phyloP scores from a whole-genome alignment of 2,113 vertebrate genomes.

The Hemibagrus wyckioides region DNA sequence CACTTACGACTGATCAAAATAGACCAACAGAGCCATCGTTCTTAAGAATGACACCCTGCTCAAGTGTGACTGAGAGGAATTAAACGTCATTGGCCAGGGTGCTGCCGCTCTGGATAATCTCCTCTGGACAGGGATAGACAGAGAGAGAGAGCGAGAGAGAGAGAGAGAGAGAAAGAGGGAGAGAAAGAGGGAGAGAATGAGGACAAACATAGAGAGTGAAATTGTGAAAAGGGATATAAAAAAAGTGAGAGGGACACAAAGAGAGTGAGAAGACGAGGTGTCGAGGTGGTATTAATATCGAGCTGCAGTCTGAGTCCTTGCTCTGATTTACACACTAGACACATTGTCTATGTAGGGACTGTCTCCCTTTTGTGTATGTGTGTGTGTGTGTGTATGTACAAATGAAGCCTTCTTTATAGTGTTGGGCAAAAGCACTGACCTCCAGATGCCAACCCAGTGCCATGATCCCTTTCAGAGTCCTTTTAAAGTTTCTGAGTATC shows the following conservation, averaged over 20 bases:
- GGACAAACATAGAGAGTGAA: constrained; percentile 6
- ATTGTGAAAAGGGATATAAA: not conserved
- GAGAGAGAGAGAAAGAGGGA: not conserved
- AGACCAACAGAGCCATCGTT: not conserved
- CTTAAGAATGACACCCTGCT: not conserved
- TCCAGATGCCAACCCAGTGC: not conserved
- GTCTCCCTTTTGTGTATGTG: not conserved
- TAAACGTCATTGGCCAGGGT: not conserved
- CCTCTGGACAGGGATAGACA: not conserved
- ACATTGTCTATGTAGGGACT: not conserved
- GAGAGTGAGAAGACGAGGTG: not conserved
- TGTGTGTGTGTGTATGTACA: constrained; percentile 1
- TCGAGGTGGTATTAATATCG: constrained; percentile 19
- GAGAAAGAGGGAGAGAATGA: not conserved
- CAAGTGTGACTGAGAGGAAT: constrained; percentile 7
- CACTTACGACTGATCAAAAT: constrained; percentile 21
- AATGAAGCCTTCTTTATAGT: not conserved
- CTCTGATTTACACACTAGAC: not conserved
- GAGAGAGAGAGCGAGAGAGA: not conserved
- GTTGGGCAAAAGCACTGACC: not conserved
- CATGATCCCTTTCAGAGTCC: not conserved
- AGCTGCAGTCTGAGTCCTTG: constrained; percentile 9
- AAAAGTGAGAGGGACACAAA: not conserved
- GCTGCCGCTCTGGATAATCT: constrained; percentile 11
- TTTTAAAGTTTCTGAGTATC: not conserved